Evolutionary conservation across 1,140 invertebrate genomes (phyloP).

Genomic region (Palaemon carinicauda): DNA sequence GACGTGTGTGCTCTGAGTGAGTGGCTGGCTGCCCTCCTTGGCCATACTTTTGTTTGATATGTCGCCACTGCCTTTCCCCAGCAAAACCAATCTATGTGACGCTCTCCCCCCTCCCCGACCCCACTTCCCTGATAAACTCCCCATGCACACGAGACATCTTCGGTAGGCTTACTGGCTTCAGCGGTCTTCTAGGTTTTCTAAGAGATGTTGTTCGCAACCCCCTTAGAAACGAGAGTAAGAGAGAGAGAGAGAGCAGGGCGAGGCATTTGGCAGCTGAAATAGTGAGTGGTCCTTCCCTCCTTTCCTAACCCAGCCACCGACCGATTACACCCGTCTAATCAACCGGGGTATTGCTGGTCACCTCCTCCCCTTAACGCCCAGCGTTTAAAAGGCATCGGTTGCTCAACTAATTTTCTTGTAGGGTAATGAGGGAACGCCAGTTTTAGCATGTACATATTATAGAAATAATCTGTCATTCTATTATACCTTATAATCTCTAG

Average conservation of each 20-base stretch:
- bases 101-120: background rate
- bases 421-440: background rate
- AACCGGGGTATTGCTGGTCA: slow-evolving; percentile 45
- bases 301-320: slow-evolving; percentile 25
- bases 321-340: slow-evolving; percentile 47
- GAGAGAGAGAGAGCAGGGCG: background rate
- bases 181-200: background rate
- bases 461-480: too few species aligned
- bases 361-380: background rate
- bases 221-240: too few species aligned
- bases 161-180: too few species aligned
- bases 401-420: background rate
- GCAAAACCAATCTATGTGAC: slow-evolving; percentile 34
- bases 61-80: slow-evolving; percentile 46
- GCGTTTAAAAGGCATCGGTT: slow-evolving; percentile 34
- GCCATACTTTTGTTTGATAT: slow-evolving; percentile 56
- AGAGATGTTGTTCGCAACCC: background rate
- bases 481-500: too few species aligned
- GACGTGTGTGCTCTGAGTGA: slow-evolving; percentile 52
- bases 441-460: too few species aligned
- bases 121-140: background rate
- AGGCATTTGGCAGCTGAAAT: background rate
- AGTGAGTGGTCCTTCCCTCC: slow-evolving; percentile 43
- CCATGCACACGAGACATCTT: background rate
- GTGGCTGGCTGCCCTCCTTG: slow-evolving; percentile 53